A percentile compares a stretch with the other conserved stretches of the same genome.
Evolutionary conservation across 1,140 invertebrate species (phyloP).

Genomic region (Drosophila funebris): DNA sequence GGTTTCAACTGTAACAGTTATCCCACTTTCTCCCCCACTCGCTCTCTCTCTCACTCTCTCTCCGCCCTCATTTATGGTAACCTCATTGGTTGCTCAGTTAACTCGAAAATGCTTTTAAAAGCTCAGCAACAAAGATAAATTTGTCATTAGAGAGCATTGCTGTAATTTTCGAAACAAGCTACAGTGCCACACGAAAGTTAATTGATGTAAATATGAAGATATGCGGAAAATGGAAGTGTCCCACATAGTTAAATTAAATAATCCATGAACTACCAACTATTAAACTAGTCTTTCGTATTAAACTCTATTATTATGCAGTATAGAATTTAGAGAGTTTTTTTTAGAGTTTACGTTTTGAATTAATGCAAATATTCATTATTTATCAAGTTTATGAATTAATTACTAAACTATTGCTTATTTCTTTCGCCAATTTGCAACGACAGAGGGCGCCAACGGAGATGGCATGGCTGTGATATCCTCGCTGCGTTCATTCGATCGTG

Average conservation of each 20-base stretch:
- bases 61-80: background rate
- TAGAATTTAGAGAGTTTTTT: too few relatives aligned
- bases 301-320: background rate
- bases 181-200: constrained; percentile 31
- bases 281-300: background rate
- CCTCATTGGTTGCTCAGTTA: constrained; percentile 15
- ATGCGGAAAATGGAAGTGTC: background rate
- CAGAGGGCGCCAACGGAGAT: constrained; percentile 96
- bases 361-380: too few relatives aligned
- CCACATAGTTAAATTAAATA: background rate
- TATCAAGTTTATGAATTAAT: background rate
- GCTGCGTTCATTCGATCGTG: constrained; percentile 95
- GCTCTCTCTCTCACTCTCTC: too few relatives aligned
- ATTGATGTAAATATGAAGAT: background rate
- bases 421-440: background rate
- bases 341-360: too few relatives aligned
- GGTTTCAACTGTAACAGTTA: constrained; percentile 2
- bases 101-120: constrained; percentile 72
- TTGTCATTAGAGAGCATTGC: constrained; percentile 41
- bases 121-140: constrained; percentile 47
- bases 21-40: too few relatives aligned
- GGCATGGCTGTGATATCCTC: constrained; percentile 97
- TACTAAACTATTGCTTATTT: background rate
- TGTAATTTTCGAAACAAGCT: constrained; percentile 24
- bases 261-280: background rate